Conservation (phyloP, 2,797 vertebrate genomes). For the Enteromius paludinosus region DNA sequence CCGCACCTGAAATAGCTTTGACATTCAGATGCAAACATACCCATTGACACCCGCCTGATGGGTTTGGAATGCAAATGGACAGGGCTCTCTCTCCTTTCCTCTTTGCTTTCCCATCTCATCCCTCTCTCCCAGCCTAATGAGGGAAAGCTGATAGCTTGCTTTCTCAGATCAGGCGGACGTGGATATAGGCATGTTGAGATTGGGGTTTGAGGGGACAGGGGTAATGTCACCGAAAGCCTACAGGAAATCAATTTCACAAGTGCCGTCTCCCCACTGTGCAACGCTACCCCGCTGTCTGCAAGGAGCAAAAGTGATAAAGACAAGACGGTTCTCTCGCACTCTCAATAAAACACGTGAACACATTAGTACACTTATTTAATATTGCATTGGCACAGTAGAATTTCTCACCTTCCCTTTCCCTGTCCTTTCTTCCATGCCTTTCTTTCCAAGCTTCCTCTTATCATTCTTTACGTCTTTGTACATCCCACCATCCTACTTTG, state of each 20-base stretch:
- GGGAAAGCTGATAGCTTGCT: conserved; percentile 37
- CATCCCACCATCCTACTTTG: not conserved
- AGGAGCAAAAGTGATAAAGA: not conserved
- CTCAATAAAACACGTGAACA: no score
- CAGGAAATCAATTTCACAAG: conserved; percentile 43
- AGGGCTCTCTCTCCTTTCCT: conserved; percentile 14
- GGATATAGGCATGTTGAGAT: conserved; percentile 20
- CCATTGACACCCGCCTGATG: conserved; percentile 43
- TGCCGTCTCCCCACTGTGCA: conserved; percentile 9
- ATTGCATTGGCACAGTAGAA: not conserved
- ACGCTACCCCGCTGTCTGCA: not conserved
- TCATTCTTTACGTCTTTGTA: not conserved
- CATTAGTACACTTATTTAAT: not conserved
- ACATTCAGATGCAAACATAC: conserved; percentile 56
- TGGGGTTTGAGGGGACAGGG: conserved; percentile 31
- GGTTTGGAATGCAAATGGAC: conserved; percentile 46
- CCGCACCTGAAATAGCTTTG: conserved; percentile 59
- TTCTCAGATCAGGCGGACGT: conserved; percentile 33
- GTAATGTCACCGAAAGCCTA: conserved; percentile 33
- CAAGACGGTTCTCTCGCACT: not conserved
- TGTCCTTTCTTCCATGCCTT: not conserved
- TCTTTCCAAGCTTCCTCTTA: not conserved
- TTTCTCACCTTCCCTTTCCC: not conserved
- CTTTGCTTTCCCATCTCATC: conserved; percentile 4
- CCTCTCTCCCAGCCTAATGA: conserved; percentile 43